These are phyloP conservation scores for Dryobota labecula DNA, from an alignment of 2,888 invertebrate species.

Conservation along the genomic window DNA sequence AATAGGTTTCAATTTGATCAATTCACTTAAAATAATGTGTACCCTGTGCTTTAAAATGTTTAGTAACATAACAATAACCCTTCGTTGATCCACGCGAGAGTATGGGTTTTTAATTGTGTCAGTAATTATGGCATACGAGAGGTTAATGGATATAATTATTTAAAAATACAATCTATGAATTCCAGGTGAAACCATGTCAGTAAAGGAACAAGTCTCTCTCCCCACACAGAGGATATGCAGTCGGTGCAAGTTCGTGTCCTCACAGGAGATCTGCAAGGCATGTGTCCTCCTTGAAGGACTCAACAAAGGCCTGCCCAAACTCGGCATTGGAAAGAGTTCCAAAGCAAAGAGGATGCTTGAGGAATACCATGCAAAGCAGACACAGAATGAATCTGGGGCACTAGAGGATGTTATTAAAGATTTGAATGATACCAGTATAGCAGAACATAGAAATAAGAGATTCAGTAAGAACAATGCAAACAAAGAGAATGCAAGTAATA, in stretches of 20 bases:
- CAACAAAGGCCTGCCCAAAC: constrained; percentile 97
- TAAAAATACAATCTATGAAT: constrained; percentile 47
- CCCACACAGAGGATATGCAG: constrained; percentile 95
- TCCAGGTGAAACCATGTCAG: constrained; percentile 95
- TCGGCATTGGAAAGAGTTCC: constrained; percentile 97
- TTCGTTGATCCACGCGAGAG: too few relatives aligned
- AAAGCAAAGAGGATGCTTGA: constrained; percentile 93
- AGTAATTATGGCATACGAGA: too few relatives aligned
- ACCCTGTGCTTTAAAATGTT: too few relatives aligned
- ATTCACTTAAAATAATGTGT: too few relatives aligned
- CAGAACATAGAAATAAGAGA: constrained; percentile 64
- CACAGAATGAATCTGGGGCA: constrained; percentile 49
- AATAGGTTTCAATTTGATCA: too few relatives aligned
- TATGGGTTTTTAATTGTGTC: too few relatives aligned
- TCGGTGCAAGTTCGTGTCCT: constrained; percentile 97
- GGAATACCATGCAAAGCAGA: constrained; percentile 84
- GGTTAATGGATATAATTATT: neutral
- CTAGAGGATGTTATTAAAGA: constrained; percentile 73
- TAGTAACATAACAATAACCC: too few relatives aligned
- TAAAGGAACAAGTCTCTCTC: constrained; percentile 95
- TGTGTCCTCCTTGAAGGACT: constrained; percentile 98
- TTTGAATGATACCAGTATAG: constrained; percentile 71
- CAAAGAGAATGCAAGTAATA: constrained; percentile 41
- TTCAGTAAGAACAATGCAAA: constrained; percentile 62
- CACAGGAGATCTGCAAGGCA: constrained; percentile 98